Conservation (phyloP, 2,888 invertebrate species). For the Chesias legatella region DNA sequence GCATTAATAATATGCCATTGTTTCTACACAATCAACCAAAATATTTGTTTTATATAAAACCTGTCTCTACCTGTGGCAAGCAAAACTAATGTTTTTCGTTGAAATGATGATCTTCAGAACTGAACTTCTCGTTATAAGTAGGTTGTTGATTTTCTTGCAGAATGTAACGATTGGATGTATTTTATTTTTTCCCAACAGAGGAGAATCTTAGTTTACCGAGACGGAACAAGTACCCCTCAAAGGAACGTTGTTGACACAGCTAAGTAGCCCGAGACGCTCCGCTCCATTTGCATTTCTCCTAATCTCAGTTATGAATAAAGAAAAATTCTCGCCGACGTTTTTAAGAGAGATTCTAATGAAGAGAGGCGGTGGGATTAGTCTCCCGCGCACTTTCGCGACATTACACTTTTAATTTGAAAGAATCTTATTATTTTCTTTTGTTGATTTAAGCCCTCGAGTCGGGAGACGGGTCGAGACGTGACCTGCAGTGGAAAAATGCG, state of each 20-base stretch:
- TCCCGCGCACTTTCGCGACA: conserved; percentile 70
- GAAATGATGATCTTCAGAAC: too few species aligned
- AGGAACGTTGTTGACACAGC: conserved; percentile 74
- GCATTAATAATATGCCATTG: conserved; percentile 7
- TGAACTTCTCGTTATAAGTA: too few species aligned
- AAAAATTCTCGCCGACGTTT: conserved; percentile 74
- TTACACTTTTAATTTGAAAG: conserved; percentile 88
- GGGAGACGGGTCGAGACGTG: conserved; percentile 83
- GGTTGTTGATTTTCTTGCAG: neutral
- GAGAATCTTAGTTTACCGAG: conserved; percentile 29
- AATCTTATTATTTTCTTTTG: conserved; percentile 85
- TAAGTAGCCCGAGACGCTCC: conserved; percentile 74
- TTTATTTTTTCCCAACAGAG: conserved; percentile 18
- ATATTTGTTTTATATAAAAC: too few species aligned
- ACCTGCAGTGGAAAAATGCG: conserved; percentile 86
- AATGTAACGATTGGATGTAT: neutral
- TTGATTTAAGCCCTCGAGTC: conserved; percentile 84
- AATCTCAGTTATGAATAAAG: conserved; percentile 80
- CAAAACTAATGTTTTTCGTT: too few species aligned
- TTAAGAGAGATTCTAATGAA: conserved; percentile 77
- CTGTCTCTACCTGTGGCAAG: too few species aligned
- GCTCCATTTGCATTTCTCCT: conserved; percentile 79
- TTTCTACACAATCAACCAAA: too few species aligned
- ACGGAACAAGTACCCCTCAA: conserved; percentile 46
- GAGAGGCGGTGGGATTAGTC: conserved; percentile 66